Evolutionary conservation across 2,113 vertebrate genomes (phyloP).

Genomic region (Miniopterus natalensis): DNA sequence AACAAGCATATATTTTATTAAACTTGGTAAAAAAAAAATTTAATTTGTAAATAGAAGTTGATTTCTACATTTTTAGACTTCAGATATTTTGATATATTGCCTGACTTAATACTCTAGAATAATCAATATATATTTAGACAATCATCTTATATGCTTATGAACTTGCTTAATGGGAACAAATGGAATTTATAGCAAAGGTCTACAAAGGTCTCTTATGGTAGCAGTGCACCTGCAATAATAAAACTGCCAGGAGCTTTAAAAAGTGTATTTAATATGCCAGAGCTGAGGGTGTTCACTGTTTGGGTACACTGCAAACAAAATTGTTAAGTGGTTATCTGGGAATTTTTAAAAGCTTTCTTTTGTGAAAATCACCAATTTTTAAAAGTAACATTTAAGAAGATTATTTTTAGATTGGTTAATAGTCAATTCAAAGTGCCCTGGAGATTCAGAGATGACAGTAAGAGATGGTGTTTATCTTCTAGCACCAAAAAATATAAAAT

Average conservation of each 20-base stretch:
- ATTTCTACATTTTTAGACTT: slow-evolving; percentile 57
- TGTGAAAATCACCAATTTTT: slow-evolving; percentile 30
- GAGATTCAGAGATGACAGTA: slow-evolving; percentile 23
- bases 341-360: slow-evolving; percentile 62
- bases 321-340: slow-evolving; percentile 50
- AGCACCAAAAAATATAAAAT: neutral
- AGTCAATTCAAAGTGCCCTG: slow-evolving; percentile 1
- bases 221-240: slow-evolving; percentile 74
- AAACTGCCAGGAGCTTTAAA: slow-evolving; percentile 44
- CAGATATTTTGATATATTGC: slow-evolving; percentile 52
- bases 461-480: neutral
- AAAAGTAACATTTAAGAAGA: slow-evolving; percentile 24
- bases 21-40: neutral
- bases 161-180: slow-evolving; percentile 48
- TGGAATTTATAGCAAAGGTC: slow-evolving; percentile 40
- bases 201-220: slow-evolving; percentile 57
- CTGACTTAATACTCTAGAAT: slow-evolving; percentile 33
- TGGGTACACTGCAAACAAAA: slow-evolving; percentile 48
- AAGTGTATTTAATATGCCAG: slow-evolving; percentile 22
- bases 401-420: slow-evolving; percentile 59
- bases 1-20: neutral
- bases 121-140: slow-evolving; percentile 55
- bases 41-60: slow-evolving; percentile 44
- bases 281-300: slow-evolving; percentile 54
- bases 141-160: slow-evolving; percentile 19